phyloP scores from a whole-genome alignment of 2,888 invertebrate species.

The Osedax frankpressi region DNA sequence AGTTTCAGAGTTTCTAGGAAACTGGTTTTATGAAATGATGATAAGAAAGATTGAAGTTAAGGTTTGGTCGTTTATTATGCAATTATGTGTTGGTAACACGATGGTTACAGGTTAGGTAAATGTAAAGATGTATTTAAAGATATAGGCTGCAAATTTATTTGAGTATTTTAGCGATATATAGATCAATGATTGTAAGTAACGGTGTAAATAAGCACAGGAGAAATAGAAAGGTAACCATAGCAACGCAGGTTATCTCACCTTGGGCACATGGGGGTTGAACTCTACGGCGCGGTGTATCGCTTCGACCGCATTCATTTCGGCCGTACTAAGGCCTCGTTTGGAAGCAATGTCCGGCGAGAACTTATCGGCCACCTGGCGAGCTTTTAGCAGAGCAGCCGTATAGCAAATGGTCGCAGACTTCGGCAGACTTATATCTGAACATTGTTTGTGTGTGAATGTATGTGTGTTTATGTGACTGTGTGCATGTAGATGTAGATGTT shows the following conservation, averaged over 20 bases:
- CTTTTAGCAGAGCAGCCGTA: slow-evolving; percentile 82
- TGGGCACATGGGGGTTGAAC: slow-evolving; percentile 94
- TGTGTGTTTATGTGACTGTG: background rate
- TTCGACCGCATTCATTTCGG: slow-evolving; percentile 83
- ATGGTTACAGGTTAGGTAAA: background rate
- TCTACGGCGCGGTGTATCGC: slow-evolving; percentile 88
- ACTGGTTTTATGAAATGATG: no score
- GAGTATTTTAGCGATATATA: background rate
- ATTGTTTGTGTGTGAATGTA: background rate
- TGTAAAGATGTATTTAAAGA: background rate
- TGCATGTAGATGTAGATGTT: no score
- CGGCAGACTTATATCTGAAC: slow-evolving; percentile 69
- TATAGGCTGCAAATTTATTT: background rate
- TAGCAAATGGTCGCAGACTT: slow-evolving; percentile 90
- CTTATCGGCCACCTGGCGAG: slow-evolving; percentile 75
- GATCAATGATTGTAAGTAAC: background rate
- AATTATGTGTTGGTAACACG: no score
- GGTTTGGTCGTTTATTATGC: no score
- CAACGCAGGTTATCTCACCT: slow-evolving; percentile 49
- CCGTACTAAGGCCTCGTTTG: slow-evolving; percentile 67
- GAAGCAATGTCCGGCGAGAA: slow-evolving; percentile 70
- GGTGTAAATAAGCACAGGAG: no score
- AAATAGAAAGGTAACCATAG: background rate
- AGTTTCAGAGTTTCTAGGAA: no score
- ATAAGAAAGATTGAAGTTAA: no score